phyloP scores from a whole-genome alignment of 2,113 vertebrate species.

The Bettongia penicillata region DNA sequence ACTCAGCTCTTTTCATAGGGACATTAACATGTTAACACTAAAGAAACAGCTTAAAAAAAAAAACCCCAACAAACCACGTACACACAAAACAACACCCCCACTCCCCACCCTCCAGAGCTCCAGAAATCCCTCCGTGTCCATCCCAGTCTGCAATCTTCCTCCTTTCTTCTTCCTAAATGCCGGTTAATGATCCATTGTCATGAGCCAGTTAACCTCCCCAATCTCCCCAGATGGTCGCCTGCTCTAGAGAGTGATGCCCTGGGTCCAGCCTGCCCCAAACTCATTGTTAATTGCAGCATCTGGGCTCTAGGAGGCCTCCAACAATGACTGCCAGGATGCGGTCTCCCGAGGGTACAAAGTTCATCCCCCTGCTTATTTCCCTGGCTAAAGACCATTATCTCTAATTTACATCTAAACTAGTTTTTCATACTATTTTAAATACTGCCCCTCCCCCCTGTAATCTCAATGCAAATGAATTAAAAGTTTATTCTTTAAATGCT shows the following conservation, averaged over 20 bases:
- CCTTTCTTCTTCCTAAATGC: conserved; percentile 65
- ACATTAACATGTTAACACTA: conserved; percentile 75
- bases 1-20: conserved; percentile 68
- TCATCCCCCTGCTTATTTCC: conserved; percentile 80
- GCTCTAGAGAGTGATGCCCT: conserved; percentile 35
- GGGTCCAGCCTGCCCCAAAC: conserved; percentile 66
- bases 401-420: conserved; percentile 87
- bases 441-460: conserved; percentile 81
- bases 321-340: conserved; percentile 56
- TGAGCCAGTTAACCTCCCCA: conserved; percentile 58
- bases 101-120: conserved; percentile 57
- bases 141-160: conserved; percentile 56
- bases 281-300: conserved; percentile 63
- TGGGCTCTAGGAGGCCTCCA: conserved; percentile 62
- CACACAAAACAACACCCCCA: not conserved
- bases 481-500: conserved; percentile 85
- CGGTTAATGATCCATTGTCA: conserved; percentile 66
- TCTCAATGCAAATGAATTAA: conserved; percentile 85
- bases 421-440: conserved; percentile 86
- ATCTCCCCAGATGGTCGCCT: conserved; percentile 70
- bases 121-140: conserved; percentile 63
- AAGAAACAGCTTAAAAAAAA: conserved; percentile 67
- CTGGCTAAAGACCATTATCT: conserved; percentile 82
- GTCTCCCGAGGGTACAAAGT: conserved; percentile 75
- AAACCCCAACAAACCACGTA: not conserved